phyloP scores from a whole-genome alignment of 2,113 vertebrate genomes.

The Callospermophilus lateralis region DNA sequence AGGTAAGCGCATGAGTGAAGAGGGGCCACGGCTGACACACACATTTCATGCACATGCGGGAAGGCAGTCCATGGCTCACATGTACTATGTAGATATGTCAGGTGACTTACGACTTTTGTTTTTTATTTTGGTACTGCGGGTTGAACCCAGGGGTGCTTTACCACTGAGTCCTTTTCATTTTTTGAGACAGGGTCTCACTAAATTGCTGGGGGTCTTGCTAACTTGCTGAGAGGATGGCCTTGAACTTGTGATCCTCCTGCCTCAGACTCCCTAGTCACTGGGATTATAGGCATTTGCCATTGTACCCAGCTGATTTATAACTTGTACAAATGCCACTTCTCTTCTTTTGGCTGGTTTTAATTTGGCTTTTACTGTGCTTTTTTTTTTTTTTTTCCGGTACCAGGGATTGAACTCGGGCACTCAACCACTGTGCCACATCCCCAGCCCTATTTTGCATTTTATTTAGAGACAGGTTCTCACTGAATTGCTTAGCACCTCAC shows the following conservation, averaged over 20 bases:
- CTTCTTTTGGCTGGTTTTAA: not conserved
- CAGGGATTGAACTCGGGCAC: too few species aligned
- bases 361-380: not conserved
- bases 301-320: not conserved
- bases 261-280: not conserved
- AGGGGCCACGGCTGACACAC: not conserved
- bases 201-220: not conserved
- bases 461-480: too few species aligned
- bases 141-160: not conserved
- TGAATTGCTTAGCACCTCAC: too few species aligned
- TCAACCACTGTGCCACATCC: too few species aligned
- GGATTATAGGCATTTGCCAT: not conserved
- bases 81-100: not conserved
- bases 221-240: not conserved
- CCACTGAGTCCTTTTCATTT: not conserved
- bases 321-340: not conserved
- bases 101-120: not conserved
- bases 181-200: not conserved
- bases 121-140: too few species aligned
- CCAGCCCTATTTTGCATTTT: too few species aligned
- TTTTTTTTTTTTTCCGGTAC: too few species aligned
- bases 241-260: not conserved
- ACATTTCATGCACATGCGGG: too few species aligned
- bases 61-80: not conserved
- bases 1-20: not conserved